Conservation (phyloP, 2,113 vertebrate species). For the Anarhynchus alexandrinus region DNA sequence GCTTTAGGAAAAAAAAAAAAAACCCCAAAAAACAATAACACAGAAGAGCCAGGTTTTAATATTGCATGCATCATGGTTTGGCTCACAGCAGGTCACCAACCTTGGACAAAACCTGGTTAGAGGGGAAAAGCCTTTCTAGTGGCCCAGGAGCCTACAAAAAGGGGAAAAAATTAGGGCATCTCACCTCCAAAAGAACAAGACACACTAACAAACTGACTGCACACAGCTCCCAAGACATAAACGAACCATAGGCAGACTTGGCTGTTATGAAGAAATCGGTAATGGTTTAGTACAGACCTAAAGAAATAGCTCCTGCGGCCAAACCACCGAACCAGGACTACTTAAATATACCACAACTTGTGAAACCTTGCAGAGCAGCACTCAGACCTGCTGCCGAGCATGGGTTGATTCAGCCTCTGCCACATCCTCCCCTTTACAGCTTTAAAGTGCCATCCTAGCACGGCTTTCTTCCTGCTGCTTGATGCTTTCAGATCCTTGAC, state of each 20-base stretch:
- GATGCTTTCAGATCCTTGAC: background rate
- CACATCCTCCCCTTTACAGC: background rate
- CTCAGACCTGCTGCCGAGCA: slow-evolving; percentile 10
- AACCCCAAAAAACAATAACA: background rate
- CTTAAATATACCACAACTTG: background rate
- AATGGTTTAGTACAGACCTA: background rate
- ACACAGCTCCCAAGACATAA: background rate
- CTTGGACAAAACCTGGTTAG: background rate
- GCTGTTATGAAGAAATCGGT: background rate
- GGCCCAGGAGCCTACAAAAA: background rate
- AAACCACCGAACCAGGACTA: background rate
- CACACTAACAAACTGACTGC: background rate
- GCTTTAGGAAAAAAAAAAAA: background rate
- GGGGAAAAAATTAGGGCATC: background rate
- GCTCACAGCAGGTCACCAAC: background rate
- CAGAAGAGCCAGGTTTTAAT: background rate
- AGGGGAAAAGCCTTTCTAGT: background rate
- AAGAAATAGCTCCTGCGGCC: background rate
- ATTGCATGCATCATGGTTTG: background rate
- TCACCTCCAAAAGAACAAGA: background rate
- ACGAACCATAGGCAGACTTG: accelerated
- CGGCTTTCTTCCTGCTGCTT: background rate
- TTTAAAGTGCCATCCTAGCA: background rate
- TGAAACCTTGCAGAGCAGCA: background rate
- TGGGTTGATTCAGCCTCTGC: background rate